phyloP scores from a whole-genome alignment of 2,797 vertebrate genomes.

The Okamejei kenojei region DNA sequence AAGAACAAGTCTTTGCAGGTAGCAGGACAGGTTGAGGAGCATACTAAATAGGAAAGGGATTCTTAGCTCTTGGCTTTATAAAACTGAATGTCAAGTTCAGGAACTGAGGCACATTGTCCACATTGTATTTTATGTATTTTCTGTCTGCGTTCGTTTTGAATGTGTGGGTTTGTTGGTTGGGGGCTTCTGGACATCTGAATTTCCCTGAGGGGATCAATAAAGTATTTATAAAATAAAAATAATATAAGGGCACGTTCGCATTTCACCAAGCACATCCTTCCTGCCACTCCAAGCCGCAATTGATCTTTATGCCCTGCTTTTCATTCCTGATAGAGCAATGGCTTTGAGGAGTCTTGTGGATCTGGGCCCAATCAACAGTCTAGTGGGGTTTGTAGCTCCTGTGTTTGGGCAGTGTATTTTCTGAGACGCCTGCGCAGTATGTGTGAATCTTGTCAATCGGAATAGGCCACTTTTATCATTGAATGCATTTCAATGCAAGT shows the following conservation, averaged over 20 bases:
- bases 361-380: constrained; percentile 60
- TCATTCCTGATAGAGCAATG: constrained; percentile 64
- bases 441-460: not conserved
- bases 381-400: constrained; percentile 74
- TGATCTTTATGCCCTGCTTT: not conserved
- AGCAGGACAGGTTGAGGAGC: not conserved
- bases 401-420: not conserved
- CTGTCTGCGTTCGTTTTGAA: too few relatives aligned
- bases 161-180: too few relatives aligned
- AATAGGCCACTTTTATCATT: too few relatives aligned
- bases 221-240: too few relatives aligned
- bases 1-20: not conserved
- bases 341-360: constrained; percentile 62
- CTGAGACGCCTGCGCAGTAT: not conserved
- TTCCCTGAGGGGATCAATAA: too few relatives aligned
- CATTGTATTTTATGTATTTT: too few relatives aligned
- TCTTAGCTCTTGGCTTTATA: not conserved
- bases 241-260: too few relatives aligned
- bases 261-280: not conserved
- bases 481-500: not conserved
- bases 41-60: not conserved
- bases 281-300: not conserved
- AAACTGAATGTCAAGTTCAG: not conserved
- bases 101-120: too few relatives aligned
- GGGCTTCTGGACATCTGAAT: too few relatives aligned